Base-by-base conservation (phyloP, 2,113 vertebrate genomes). In the Melierax canorus region DNA sequence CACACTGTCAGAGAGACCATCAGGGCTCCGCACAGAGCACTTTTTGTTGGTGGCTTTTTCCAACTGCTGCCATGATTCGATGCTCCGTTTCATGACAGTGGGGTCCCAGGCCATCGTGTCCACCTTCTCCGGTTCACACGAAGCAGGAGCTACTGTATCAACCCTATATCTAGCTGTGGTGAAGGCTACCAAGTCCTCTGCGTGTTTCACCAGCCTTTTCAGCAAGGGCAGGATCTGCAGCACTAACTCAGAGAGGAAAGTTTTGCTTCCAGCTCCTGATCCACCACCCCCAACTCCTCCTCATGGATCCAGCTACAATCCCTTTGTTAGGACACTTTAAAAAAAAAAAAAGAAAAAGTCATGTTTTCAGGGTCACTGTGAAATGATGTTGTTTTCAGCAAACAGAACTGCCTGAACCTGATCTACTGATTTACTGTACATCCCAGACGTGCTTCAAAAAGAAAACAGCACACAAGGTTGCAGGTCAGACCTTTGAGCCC, bases 311-410 rank as follows among this genome's bases (percentile, higher is more conserved):
- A 76, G 55, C 63, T 92, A 92, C 48, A 86, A 30, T 41, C n/a
- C 23, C 50, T 86, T 75, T 80, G 66, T 50, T 86, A 79, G 16
- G n/a, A 92, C 1, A 4, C 26, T 73, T 55, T 2, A 38, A 38
- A 36, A n/a, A 39, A 55, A 23, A 51, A 55, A 23, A 59, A 36
- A 43, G 46, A 59, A 59, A 53, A 36, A 38, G 21, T 29, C 7
- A 34, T 20, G 30, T 75, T 91, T 88, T 92, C 96, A 97, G 82
- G 94, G 86, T 94, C 95, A 92, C 76, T 68, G 64, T 84, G 95
- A 94, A 84, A 92, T 74, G 1, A 76, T 75, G 62, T 88, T 95
- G 78, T 90, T 94, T 89, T 71, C 86, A 10, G 73, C 81, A 92
- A 88, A 77, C 63, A 93, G 88, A 93, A 84, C 88, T 86, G 88